These are phyloP conservation scores for Pedionomus torquatus DNA, from an alignment of 2,113 vertebrate species.

Conservation along the genomic window DNA sequence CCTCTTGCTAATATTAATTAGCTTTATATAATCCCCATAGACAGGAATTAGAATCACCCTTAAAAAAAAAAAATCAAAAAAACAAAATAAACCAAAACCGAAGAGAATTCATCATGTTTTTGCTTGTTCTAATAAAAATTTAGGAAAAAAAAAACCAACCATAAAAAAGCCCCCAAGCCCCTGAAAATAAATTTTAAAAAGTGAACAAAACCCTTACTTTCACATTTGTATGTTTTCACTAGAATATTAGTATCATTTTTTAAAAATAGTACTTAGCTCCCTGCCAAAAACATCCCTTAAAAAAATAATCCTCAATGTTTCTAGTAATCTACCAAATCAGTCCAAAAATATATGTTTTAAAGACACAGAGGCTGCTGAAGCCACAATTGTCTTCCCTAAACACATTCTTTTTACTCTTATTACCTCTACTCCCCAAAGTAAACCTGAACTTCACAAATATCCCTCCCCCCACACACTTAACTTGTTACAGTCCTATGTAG, in stretches of 20 bases:
- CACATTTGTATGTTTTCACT: neutral
- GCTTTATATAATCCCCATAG: neutral
- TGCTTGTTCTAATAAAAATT: neutral
- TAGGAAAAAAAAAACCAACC: neutral
- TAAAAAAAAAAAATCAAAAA: neutral
- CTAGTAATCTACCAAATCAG: neutral
- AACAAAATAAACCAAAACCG: too few species aligned
- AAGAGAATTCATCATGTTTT: neutral
- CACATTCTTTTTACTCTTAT: too few species aligned
- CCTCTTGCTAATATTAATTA: neutral
- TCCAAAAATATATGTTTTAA: neutral
- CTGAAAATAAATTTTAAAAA: neutral
- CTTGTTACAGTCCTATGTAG: too few species aligned
- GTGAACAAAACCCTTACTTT: neutral
- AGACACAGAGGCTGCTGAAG: neutral
- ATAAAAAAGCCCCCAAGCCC: neutral
- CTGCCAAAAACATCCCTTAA: neutral
- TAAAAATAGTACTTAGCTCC: neutral
- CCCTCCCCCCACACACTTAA: too few species aligned
- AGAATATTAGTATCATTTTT: neutral
- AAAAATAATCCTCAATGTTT: neutral
- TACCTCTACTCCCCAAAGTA: neutral
- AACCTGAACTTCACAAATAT: neutral
- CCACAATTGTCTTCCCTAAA: neutral
- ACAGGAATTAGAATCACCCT: neutral